phyloP scores from a whole-genome alignment of 2,113 vertebrate species.

The Ictalurus furcatus region DNA sequence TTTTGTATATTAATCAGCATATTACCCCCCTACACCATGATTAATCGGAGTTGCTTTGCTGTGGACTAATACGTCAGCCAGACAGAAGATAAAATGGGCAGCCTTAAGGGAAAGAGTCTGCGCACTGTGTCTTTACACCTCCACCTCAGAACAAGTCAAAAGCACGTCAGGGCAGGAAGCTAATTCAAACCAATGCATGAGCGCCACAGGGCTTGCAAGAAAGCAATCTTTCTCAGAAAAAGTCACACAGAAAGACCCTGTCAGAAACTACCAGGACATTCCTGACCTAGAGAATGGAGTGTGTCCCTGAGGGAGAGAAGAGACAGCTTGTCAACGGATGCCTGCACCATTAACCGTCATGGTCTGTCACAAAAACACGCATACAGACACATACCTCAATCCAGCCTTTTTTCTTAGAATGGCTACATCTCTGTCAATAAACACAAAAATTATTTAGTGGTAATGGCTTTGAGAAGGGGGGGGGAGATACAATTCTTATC shows the following conservation, averaged over 20 bases:
- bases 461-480: not conserved
- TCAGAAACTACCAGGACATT: constrained; percentile 31
- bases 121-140: constrained; percentile 2
- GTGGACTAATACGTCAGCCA: not conserved
- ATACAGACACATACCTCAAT: not conserved
- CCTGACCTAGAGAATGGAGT: constrained; percentile 11
- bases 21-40: not conserved
- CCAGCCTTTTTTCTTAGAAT: not conserved
- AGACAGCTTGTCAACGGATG: constrained; percentile 16
- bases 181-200: constrained; percentile 16
- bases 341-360: constrained; percentile 39
- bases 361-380: constrained; percentile 13
- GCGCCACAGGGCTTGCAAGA: constrained; percentile 8
- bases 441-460: not conserved
- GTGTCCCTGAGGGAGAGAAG: constrained; percentile 27
- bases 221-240: constrained; percentile 17
- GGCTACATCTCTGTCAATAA: not conserved
- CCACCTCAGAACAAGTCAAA: constrained; percentile 12
- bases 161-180: constrained; percentile 24
- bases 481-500: too few species aligned
- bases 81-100: not conserved
- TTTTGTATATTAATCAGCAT: too few species aligned
- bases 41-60: not conserved
- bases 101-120: not conserved
- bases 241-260: constrained; percentile 6